phyloP scores from a whole-genome alignment of 2,113 vertebrate species.

The Grantiella picta region DNA sequence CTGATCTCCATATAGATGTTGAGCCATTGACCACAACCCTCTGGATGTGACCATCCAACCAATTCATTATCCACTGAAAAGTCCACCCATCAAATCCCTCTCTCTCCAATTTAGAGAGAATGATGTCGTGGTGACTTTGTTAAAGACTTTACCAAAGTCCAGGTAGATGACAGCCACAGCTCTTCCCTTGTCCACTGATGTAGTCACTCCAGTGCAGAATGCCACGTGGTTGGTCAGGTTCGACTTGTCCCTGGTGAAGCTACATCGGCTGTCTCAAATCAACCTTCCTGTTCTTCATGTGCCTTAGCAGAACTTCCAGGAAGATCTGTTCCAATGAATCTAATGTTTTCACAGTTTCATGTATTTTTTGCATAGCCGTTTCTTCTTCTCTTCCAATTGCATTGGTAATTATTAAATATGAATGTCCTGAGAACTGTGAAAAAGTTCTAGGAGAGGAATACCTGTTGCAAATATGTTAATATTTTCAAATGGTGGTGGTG shows the following conservation, averaged over 20 bases:
- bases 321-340: not conserved
- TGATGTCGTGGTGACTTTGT: not conserved
- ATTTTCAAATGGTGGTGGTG: not conserved
- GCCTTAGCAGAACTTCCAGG: not conserved
- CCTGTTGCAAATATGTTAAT: not conserved
- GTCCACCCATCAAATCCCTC: not conserved
- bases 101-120: not conserved
- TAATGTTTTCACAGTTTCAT: not conserved
- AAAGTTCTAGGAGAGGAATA: not conserved
- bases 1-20: not conserved
- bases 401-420: not conserved
- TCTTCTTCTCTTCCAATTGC: not conserved
- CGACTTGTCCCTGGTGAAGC: not conserved
- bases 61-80: not conserved
- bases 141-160: not conserved
- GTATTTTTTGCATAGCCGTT: not conserved
- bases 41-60: not conserved
- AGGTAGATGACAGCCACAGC: too few species aligned
- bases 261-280: not conserved
- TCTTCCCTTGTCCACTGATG: not conserved
- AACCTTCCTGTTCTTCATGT: rapidly evolving
- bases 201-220: not conserved
- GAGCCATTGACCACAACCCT: not conserved
- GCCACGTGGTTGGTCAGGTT: too few species aligned
- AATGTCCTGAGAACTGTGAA: not conserved